These are phyloP conservation scores for Eupithecia subumbrata DNA, from an alignment of 2,888 invertebrate genomes.

Conservation along the genomic window DNA sequence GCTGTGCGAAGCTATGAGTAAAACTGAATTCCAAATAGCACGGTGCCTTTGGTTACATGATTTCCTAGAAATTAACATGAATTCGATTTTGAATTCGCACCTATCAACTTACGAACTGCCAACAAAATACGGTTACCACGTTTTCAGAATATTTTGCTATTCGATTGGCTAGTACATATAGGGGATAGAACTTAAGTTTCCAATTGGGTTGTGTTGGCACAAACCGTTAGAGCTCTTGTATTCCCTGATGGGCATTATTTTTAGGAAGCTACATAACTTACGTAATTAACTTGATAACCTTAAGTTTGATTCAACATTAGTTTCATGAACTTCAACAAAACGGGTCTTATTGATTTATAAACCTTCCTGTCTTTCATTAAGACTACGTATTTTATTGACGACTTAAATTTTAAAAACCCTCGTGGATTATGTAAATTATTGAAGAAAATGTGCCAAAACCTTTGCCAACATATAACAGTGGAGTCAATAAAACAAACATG, in stretches of 20 bases:
- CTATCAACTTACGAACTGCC: neutral
- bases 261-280: no score
- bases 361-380: neutral
- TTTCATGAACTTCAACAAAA: no score
- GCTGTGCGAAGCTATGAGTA: neutral
- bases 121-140: neutral
- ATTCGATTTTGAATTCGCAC: neutral
- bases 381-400: neutral
- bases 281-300: no score
- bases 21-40: no score
- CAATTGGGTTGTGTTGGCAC: neutral
- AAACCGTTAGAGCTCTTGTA: neutral
- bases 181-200: neutral
- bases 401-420: neutral
- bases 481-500: slow-evolving; percentile 22
- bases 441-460: neutral
- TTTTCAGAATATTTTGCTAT: neutral
- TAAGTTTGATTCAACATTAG: no score
- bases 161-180: neutral
- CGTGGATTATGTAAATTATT: neutral
- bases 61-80: neutral
- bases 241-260: no score
- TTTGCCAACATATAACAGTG: slow-evolving; percentile 1
- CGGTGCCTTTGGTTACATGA: no score
- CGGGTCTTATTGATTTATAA: no score